Evolutionary conservation across 2,888 invertebrate species (phyloP).

Genomic region (Pammene fasciana): DNA sequence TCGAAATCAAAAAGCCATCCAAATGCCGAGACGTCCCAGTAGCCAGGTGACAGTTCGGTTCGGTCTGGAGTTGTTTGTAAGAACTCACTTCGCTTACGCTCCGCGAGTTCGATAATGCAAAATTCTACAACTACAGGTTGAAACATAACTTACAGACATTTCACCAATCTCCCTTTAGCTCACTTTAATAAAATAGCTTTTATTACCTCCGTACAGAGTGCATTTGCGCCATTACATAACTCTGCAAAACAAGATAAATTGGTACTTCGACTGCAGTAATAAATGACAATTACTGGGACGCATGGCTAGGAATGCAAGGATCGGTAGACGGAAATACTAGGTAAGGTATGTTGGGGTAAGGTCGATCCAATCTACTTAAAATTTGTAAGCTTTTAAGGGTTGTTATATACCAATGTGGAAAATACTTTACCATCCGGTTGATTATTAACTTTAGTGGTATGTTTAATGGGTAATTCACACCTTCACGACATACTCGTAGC

Average conservation of each 20-base stretch:
- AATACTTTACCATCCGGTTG: no score
- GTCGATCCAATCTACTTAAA: background rate
- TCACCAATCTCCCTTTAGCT: background rate
- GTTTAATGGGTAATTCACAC: no score
- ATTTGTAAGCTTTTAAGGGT: no score
- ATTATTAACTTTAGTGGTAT: no score
- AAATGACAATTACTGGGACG: conserved; percentile 56
- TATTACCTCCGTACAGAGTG: conserved; percentile 11
- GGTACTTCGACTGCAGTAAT: conserved; percentile 51
- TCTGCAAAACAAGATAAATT: conserved; percentile 38
- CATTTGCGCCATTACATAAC: conserved; percentile 26
- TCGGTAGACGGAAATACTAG: conserved; percentile 22
- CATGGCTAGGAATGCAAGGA: conserved; percentile 32
- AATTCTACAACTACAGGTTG: background rate
- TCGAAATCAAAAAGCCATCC: no score
- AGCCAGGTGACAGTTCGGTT: no score
- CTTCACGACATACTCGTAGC: no score
- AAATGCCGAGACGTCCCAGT: no score
- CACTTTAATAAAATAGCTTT: conserved; percentile 20
- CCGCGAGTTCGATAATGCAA: no score
- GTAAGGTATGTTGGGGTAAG: background rate
- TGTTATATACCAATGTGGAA: no score
- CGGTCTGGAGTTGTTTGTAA: no score
- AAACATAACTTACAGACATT: conserved; percentile 2
- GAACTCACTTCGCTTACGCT: no score